Percentiles rank a stretch among this genome's conserved stretches.
These are phyloP conservation scores for Mythimna lalbum DNA, from an alignment of 2,888 invertebrate genomes.

Conservation along the genomic window DNA sequence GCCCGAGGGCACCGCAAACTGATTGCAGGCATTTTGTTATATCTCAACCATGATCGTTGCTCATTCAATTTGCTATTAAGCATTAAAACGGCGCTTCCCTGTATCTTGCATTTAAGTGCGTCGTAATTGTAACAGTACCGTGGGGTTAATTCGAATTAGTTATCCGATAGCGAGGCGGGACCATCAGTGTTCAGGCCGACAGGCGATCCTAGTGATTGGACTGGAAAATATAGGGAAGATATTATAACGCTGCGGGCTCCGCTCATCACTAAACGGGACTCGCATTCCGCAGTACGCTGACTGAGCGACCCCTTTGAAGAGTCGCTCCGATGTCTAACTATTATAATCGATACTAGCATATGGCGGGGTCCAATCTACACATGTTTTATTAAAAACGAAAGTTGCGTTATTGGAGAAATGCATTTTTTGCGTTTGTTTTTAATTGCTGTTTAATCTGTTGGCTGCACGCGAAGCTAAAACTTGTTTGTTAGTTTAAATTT, in stretches of 20 bases:
- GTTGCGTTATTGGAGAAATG: conserved; percentile 60
- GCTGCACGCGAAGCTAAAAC: conserved; percentile 60
- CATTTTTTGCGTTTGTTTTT: conserved; percentile 61
- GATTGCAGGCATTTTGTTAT: conserved; percentile 61
- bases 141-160: conserved; percentile 79
- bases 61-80: conserved; percentile 78
- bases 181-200: conserved; percentile 60
- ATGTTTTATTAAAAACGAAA: conserved; percentile 62
- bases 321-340: not conserved
- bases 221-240: conserved; percentile 71
- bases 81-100: conserved; percentile 71
- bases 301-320: conserved; percentile 47
- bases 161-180: conserved; percentile 71
- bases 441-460: conserved; percentile 53
- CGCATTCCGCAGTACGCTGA: conserved; percentile 72
- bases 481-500: conserved; percentile 59
- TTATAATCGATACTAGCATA: conserved; percentile 20
- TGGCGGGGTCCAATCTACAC: conserved; percentile 32
- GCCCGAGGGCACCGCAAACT: conserved; percentile 43
- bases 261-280: conserved; percentile 78
- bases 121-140: conserved; percentile 74
- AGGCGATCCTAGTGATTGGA: conserved; percentile 75
- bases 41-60: conserved; percentile 58
- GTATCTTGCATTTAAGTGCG: conserved; percentile 72
- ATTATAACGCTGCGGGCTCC: conserved; percentile 67